Conservation (phyloP, 2,113 vertebrate genomes). For the Tragulus kanchil region DNA sequence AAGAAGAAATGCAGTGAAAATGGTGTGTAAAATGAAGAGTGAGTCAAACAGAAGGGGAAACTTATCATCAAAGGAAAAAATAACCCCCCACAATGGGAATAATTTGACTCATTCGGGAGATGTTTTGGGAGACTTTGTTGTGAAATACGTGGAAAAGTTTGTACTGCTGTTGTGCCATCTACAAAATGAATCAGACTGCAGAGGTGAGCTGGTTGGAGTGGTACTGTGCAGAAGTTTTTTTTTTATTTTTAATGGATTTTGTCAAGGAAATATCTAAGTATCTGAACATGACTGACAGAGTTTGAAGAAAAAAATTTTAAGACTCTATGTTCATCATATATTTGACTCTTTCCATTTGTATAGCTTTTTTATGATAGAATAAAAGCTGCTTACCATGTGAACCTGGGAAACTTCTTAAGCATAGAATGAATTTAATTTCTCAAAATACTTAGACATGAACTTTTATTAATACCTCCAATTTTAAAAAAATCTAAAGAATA, state of each 20-base stretch:
- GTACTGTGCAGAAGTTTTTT: not conserved
- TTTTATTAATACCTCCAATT: not conserved
- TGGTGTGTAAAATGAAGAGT: not conserved
- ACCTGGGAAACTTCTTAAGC: not conserved
- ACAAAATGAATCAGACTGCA: not conserved
- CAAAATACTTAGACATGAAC: not conserved
- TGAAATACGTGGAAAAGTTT: not conserved
- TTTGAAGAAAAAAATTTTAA: not conserved
- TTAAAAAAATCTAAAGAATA: not conserved
- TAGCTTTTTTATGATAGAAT: not conserved
- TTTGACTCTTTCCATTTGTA: not conserved
- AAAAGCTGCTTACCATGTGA: not conserved
- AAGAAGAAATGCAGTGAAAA: not conserved
- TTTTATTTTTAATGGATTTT: slow-evolving; percentile 6
- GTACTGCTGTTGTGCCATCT: not conserved
- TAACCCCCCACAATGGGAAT: not conserved
- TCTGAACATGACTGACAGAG: not conserved
- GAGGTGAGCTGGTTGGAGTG: not conserved
- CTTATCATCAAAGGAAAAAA: not conserved
- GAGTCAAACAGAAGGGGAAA: not conserved
- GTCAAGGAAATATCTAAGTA: not conserved
- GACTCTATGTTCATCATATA: not conserved
- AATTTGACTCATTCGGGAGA: not conserved
- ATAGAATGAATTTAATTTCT: not conserved
- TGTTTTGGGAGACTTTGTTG: not conserved